phyloP scores from a whole-genome alignment of 2,888 invertebrate genomes.

The Xylophagus ater region DNA sequence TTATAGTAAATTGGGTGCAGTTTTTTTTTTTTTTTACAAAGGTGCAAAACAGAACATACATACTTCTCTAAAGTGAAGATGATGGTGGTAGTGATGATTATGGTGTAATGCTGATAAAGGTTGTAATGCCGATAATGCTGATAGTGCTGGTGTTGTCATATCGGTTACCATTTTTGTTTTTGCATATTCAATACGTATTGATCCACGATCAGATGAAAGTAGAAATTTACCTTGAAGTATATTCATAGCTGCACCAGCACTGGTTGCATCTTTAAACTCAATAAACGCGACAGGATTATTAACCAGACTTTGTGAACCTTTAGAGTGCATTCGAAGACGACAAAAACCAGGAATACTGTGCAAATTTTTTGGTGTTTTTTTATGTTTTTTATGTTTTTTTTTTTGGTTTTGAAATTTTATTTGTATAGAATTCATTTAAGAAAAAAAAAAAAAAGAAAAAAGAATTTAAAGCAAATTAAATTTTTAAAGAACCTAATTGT shows the following conservation, averaged over 20 bases:
- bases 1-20: too few relatives aligned
- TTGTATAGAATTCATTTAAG: too few relatives aligned
- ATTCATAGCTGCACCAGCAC: conserved; percentile 85
- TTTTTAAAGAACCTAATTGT: too few relatives aligned
- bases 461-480: too few relatives aligned
- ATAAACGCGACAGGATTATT: conserved; percentile 94
- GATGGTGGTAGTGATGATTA: too few relatives aligned
- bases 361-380: conserved; percentile 20
- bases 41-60: conserved; percentile 28
- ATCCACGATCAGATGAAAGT: conserved; percentile 91
- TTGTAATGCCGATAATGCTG: conserved; percentile 33
- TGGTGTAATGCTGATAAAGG: conserved; percentile 6
- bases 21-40: too few relatives aligned
- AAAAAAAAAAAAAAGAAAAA: too few relatives aligned
- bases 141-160: conserved; percentile 34
- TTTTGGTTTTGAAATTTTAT: conserved; percentile 15
- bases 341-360: conserved; percentile 95
- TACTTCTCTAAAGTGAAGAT: conserved; percentile 41
- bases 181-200: conserved; percentile 97
- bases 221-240: conserved; percentile 92
- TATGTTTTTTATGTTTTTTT: conserved; percentile 20
- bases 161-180: conserved; percentile 95
- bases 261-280: conserved; percentile 88
- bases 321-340: conserved; percentile 90
- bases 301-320: conserved; percentile 47